phyloP scores from a whole-genome alignment of 2,113 vertebrate genomes.

The Microcebus jonahi region DNA sequence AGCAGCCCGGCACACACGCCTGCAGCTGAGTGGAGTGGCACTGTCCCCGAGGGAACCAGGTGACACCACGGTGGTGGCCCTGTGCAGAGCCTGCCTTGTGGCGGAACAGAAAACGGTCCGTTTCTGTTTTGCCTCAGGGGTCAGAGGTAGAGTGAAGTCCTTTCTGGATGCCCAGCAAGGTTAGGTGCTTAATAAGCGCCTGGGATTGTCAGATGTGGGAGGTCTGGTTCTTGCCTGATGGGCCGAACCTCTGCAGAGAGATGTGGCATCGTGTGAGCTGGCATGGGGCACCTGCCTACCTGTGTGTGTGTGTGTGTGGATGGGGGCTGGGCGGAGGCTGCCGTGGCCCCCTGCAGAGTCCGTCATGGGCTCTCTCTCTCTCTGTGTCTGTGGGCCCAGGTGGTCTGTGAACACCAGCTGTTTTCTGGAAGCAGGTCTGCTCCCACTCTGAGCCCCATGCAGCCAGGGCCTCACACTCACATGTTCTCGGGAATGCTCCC shows the following conservation, averaged over 20 bases:
- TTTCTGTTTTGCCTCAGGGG: background rate
- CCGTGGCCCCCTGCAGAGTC: background rate
- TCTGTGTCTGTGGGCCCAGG: background rate
- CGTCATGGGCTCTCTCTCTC: background rate
- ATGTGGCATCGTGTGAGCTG: background rate
- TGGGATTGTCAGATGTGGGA: background rate
- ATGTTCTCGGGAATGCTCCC: accelerated
- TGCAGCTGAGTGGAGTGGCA: accelerated
- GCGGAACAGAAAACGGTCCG: too few species aligned
- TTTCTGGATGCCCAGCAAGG: background rate
- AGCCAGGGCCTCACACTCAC: background rate
- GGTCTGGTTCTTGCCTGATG: too few species aligned
- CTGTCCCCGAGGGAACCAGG: too few species aligned
- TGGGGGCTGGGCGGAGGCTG: background rate
- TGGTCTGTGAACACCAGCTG: background rate
- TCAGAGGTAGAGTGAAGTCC: background rate
- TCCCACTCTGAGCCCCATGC: background rate
- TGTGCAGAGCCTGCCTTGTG: background rate
- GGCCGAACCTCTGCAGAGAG: background rate
- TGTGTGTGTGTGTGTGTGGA: background rate
- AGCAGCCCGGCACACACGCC: background rate
- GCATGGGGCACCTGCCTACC: background rate
- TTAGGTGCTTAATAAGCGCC: background rate
- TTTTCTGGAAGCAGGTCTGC: background rate
- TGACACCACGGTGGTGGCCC: background rate